Evolutionary conservation across 2,888 invertebrate genomes (phyloP).

Genomic region (Phaonia tiefii): DNA sequence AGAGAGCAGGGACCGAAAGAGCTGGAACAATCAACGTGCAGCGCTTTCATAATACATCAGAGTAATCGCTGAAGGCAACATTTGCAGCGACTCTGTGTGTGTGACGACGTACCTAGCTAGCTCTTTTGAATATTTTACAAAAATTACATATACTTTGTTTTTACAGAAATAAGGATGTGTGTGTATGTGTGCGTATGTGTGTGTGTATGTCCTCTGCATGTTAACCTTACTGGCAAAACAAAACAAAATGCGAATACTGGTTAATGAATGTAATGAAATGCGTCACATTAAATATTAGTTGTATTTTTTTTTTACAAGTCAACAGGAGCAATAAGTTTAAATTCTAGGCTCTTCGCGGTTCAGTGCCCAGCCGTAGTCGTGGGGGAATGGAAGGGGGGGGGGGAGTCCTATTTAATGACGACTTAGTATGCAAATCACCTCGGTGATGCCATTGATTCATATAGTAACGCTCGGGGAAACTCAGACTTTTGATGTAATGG

Average conservation of each 20-base stretch:
- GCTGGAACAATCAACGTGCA: conserved; percentile 19
- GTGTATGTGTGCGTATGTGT: not conserved
- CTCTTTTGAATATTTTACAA: conserved; percentile 32
- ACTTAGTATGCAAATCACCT: not conserved
- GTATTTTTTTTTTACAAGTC: too few relatives aligned
- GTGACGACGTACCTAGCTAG: not conserved
- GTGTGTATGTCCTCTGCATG: not conserved
- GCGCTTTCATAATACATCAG: conserved; percentile 14
- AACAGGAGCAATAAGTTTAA: not conserved
- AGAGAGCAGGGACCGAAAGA: not conserved
- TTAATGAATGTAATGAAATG: conserved; percentile 24
- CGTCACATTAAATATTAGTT: conserved; percentile 29
- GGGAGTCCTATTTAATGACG: not conserved
- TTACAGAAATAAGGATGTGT: not conserved
- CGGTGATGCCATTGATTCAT: conserved; percentile 1
- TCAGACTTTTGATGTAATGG: conserved; percentile 26
- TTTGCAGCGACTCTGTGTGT: not conserved
- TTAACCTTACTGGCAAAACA: conserved; percentile 8
- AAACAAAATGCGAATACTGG: too few relatives aligned
- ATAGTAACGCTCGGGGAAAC: not conserved
- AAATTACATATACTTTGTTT: conserved; percentile 11
- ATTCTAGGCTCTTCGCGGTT: conserved; percentile 25
- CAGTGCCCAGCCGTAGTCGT: not conserved
- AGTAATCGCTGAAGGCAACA: conserved; percentile 22
- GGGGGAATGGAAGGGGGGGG: too few relatives aligned